Evolutionary conservation across 2,797 vertebrate genomes (phyloP), one percentile per base, ranked within the genome.

Genomic region (Sebastes reedi): DNA sequence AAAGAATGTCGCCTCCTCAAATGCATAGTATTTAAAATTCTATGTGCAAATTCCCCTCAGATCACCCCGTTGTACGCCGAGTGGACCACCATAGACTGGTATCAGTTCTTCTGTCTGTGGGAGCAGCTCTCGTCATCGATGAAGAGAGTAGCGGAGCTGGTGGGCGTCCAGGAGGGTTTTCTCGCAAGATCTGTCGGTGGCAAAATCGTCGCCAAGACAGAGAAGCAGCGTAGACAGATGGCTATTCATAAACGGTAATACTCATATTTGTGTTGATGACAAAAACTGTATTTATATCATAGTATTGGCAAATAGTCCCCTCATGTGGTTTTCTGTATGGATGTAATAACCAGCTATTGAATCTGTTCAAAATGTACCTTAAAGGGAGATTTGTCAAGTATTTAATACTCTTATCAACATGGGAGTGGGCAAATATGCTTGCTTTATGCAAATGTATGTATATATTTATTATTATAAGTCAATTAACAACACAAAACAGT

Each of bases 21-120:
- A 70, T 7, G n/a, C 11, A 55, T 0, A 46, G 3, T 67, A 24
- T 74, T 71, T 46, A 12, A 60, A 18, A 39, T 72, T 8, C 8
- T 22, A 2, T 65, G 8, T 71, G 30, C 22, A 24, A 64, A 78
- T 77, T 87, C 65, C 69, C 20, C 76, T 77, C 83, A 99, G 98
- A 97, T 99, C 88, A 99, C 98, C 6, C 98, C 98, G 1, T 85
- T 99, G 74, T 99, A 97, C 29, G 97, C 97, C 24, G 97, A 99
- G 61, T 99, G 98, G 99, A 96, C 96, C 2, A 95, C 96, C 72
- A 98, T 99, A 83, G 97, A 99, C 79, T 99, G 98, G 99, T 99
- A 99, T 89, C 96, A 97, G 90, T 99, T 99, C 90, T 99, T 98
- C 90, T 98, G 98, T 89, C 91, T 98, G 29, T 99, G 98, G 98